phyloP scores from a whole-genome alignment of 2,113 vertebrate genomes.

The Psophia crepitans region DNA sequence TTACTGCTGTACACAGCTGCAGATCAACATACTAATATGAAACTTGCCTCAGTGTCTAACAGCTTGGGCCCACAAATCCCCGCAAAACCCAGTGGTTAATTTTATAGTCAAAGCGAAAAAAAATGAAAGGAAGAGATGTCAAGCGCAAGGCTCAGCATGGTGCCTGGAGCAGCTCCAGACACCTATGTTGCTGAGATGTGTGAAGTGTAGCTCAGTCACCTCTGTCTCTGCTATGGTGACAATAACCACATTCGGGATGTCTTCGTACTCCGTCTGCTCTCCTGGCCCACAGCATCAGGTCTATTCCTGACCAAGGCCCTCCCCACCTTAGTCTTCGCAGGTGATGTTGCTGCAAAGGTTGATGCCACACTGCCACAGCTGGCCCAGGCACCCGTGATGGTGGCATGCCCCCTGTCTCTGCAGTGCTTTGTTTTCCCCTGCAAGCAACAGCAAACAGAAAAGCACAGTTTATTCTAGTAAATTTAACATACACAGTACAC shows the following conservation, averaged over 20 bases:
- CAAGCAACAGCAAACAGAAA: background rate
- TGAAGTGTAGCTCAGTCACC: background rate
- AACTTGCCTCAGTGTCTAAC: background rate
- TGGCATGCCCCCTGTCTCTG: background rate
- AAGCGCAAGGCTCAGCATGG: background rate
- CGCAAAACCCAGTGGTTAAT: background rate
- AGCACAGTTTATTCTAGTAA: background rate
- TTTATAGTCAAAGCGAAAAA: background rate
- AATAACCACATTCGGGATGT: background rate
- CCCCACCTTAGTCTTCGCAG: background rate
- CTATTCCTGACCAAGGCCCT: background rate
- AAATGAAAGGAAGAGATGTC: background rate
- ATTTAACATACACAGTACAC: background rate
- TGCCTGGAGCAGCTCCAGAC: background rate
- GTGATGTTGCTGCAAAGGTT: background rate
- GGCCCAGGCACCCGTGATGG: background rate
- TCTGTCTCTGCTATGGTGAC: background rate
- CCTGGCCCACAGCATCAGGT: background rate
- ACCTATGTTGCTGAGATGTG: fast-evolving
- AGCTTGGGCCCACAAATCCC: background rate
- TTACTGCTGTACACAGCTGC: background rate
- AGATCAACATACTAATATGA: background rate
- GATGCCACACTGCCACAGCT: background rate
- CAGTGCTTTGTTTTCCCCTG: background rate
- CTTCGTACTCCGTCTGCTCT: background rate